Evolutionary conservation across 2,888 invertebrate species (phyloP).

Genomic region (Drosophila villosipedis): DNA sequence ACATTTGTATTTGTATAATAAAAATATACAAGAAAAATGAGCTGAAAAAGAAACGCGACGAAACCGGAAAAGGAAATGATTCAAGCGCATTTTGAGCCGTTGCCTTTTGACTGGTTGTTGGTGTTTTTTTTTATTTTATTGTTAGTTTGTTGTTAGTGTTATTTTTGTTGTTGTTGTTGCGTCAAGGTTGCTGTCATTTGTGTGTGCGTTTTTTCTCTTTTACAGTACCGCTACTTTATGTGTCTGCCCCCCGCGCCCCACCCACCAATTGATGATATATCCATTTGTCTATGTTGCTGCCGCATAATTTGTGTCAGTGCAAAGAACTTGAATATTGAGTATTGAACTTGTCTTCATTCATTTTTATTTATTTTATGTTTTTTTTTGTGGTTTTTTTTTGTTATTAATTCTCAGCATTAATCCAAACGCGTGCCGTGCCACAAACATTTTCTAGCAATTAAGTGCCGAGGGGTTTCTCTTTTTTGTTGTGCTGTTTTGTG

Average conservation of each 20-base stretch:
- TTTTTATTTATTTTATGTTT: slow-evolving; percentile 14
- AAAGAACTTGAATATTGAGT: slow-evolving; percentile 26
- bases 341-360: neutral
- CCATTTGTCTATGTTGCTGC: neutral
- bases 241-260: neutral
- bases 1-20: slow-evolving; percentile 1
- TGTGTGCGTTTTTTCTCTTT: slow-evolving; percentile 7
- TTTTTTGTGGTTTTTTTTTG: slow-evolving; percentile 16
- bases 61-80: slow-evolving; percentile 80
- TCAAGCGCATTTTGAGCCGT: slow-evolving; percentile 46
- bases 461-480: slow-evolving; percentile 21
- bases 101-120: slow-evolving; percentile 23
- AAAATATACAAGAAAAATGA: slow-evolving; percentile 28
- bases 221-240: slow-evolving; percentile 40
- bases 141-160: slow-evolving; percentile 44
- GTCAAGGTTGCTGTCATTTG: slow-evolving; percentile 49
- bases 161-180: slow-evolving; percentile 12
- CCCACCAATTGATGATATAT: slow-evolving; percentile 2
- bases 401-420: slow-evolving; percentile 29
- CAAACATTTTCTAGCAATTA: slow-evolving; percentile 47
- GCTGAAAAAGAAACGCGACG: slow-evolving; percentile 39
- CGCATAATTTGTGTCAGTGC: slow-evolving; percentile 20
- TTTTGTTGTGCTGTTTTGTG: neutral
- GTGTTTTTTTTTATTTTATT: slow-evolving; percentile 25
- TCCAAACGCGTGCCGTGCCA: slow-evolving; percentile 46